Conservation (phyloP, 2,888 invertebrate genomes). For the Diarsia mendica region DNA sequence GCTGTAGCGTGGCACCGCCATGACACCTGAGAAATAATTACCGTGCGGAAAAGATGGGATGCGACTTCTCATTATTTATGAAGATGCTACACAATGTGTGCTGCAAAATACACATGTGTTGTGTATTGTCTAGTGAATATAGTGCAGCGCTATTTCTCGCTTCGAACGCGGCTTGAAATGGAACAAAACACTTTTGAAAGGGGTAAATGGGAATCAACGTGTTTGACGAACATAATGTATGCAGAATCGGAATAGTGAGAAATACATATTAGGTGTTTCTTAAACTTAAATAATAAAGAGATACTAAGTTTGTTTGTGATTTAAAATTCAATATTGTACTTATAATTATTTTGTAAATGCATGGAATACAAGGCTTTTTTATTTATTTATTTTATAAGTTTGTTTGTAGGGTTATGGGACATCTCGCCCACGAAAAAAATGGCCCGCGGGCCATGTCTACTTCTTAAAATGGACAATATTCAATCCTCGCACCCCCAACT, state of each 20-base stretch:
- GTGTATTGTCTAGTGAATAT: slow-evolving; percentile 68
- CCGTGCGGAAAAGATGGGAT: slow-evolving; percentile 82
- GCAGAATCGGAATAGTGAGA: background rate
- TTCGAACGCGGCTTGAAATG: slow-evolving; percentile 48
- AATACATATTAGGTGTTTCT: background rate
- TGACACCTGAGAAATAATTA: slow-evolving; percentile 82
- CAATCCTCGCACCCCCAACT: too few relatives aligned
- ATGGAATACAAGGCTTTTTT: too few relatives aligned
- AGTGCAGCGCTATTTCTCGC: slow-evolving; percentile 54
- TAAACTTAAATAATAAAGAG: too few relatives aligned
- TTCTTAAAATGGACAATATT: too few relatives aligned
- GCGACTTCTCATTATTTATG: slow-evolving; percentile 84
- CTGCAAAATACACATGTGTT: slow-evolving; percentile 69
- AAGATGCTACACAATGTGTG: slow-evolving; percentile 76
- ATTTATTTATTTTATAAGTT: too few relatives aligned
- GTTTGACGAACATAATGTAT: slow-evolving; percentile 14
- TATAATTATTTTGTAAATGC: too few relatives aligned
- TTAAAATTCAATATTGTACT: too few relatives aligned
- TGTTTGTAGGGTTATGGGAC: too few relatives aligned
- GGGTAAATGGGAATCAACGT: slow-evolving; percentile 31
- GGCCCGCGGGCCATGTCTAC: too few relatives aligned
- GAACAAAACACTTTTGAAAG: slow-evolving; percentile 37
- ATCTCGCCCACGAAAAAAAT: too few relatives aligned
- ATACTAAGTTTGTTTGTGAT: too few relatives aligned
- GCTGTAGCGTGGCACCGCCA: slow-evolving; percentile 50